These are phyloP conservation scores for Pseudochromis fuscus DNA, from an alignment of 2,797 vertebrate species.

Conservation along the genomic window DNA sequence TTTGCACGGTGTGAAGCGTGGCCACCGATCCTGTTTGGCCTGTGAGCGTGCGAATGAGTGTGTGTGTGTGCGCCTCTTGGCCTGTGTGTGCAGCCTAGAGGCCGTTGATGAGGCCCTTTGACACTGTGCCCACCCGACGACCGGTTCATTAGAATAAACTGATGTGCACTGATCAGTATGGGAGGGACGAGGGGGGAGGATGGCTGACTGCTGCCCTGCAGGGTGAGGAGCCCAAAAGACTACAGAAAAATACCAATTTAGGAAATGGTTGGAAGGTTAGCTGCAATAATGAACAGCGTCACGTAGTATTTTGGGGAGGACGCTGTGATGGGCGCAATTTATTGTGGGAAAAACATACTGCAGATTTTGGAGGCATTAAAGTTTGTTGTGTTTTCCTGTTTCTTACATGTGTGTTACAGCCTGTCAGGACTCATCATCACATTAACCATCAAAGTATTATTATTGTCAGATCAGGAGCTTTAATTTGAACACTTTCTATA, in stretches of 20 bases:
- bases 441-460: slow-evolving; percentile 23
- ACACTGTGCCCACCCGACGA: slow-evolving; percentile 63
- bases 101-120: slow-evolving; percentile 71
- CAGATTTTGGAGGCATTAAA: slow-evolving; percentile 49
- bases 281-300: slow-evolving; percentile 64
- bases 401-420: slow-evolving; percentile 19
- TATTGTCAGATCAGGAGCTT: not conserved
- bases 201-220: slow-evolving; percentile 38
- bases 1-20: slow-evolving; percentile 72
- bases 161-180: slow-evolving; percentile 38
- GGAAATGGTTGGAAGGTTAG: slow-evolving; percentile 65
- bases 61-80: slow-evolving; percentile 33
- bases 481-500: slow-evolving; percentile 1
- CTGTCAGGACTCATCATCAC: slow-evolving; percentile 7
- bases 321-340: slow-evolving; percentile 21
- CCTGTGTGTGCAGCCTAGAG: slow-evolving; percentile 54
- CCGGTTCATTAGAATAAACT: slow-evolving; percentile 75
- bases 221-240: slow-evolving; percentile 64
- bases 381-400: slow-evolving; percentile 24
- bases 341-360: slow-evolving; percentile 47
- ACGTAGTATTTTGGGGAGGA: slow-evolving; percentile 42
- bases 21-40: slow-evolving; percentile 68
- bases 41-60: slow-evolving; percentile 36
- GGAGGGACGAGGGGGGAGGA: slow-evolving; percentile 40
- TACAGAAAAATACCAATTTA: slow-evolving; percentile 68